phyloP scores from a whole-genome alignment of 2,888 invertebrate genomes.

The Acleris cristana region DNA sequence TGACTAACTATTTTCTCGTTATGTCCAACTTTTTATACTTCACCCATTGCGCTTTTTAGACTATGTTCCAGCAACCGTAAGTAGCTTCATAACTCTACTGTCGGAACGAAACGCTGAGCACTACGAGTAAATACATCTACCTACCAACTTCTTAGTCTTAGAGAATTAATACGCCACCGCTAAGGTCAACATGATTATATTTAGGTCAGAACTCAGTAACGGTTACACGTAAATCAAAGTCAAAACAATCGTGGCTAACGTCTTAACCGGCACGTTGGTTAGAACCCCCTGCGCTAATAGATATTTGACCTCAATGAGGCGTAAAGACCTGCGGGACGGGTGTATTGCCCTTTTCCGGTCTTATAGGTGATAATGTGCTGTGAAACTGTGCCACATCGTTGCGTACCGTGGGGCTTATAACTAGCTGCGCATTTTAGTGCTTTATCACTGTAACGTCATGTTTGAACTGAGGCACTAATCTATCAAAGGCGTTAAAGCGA shows the following conservation, averaged over 20 bases:
- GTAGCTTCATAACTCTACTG: no score
- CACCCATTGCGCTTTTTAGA: no score
- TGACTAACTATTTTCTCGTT: no score
- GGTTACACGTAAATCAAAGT: slow-evolving; percentile 32
- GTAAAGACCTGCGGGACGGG: slow-evolving; percentile 26
- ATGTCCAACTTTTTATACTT: no score
- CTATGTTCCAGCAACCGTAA: no score
- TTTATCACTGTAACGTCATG: no score
- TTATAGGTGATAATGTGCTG: slow-evolving; percentile 31
- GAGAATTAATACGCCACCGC: background rate
- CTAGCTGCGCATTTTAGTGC: no score
- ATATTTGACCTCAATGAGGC: slow-evolving; percentile 37
- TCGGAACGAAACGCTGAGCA: no score
- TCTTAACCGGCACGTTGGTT: slow-evolving; percentile 34
- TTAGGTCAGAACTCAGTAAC: slow-evolving; percentile 29
- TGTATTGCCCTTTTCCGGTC: slow-evolving; percentile 37
- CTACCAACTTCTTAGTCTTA: background rate
- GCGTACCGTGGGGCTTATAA: background rate
- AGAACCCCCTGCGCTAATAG: slow-evolving; percentile 37
- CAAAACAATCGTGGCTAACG: slow-evolving; percentile 33
- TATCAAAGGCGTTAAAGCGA: no score
- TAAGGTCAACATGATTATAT: slow-evolving; percentile 13
- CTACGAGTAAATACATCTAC: no score
- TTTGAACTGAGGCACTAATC: no score
- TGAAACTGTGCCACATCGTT: slow-evolving; percentile 16